Evolutionary conservation across 2,797 vertebrate genomes (phyloP), one percentile per base, ranked within the genome.

Genomic region (Pangasius larnaudii): DNA sequence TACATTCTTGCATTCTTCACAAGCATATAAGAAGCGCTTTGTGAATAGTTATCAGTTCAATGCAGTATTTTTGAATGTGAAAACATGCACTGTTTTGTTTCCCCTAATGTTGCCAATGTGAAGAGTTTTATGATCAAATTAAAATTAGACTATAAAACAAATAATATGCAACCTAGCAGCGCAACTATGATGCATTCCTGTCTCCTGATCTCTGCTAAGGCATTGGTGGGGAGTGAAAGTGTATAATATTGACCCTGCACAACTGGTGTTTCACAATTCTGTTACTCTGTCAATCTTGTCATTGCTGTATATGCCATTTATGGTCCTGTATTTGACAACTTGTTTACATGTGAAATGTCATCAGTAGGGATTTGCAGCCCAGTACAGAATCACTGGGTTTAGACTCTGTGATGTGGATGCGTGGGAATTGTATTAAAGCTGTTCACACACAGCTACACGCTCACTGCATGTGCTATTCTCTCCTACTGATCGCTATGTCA

Each of bases 61-160:
- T 82, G 88, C 89, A 69, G 77, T 86, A 61, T 84, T 90, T 90
- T 63, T 89, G 82, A 90, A 91, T 90, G 89, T 87, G 86, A 91
- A 88, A 86, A 72, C 46, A 53, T 84, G 85, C 61, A 86, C 80
- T 89, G 58, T 69, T 84, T 87, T n/a, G 80, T 59, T 77, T 30
- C 67, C 78, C 77, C 39, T 90, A 10, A 36, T 67, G n/a, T 74
- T 82, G 84, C 53, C 51, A 83, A 46, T 51, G 42, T 87, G 46
- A 88, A 69, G 53, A 83, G 77, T 61, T 74, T 59, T 18, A 49
- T 87, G 81, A 87, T 88, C 61, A 33, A 87, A 85, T 72, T 71
- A 19, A 61, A 81, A 81, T 58, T 5, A 80, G 18, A 58, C 2
- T 36, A 49, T 53, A 63, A 79, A 74, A 75, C 10, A 36, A 81